Conservation (phyloP, 2,113 vertebrate species). For the Centropristis striata region DNA sequence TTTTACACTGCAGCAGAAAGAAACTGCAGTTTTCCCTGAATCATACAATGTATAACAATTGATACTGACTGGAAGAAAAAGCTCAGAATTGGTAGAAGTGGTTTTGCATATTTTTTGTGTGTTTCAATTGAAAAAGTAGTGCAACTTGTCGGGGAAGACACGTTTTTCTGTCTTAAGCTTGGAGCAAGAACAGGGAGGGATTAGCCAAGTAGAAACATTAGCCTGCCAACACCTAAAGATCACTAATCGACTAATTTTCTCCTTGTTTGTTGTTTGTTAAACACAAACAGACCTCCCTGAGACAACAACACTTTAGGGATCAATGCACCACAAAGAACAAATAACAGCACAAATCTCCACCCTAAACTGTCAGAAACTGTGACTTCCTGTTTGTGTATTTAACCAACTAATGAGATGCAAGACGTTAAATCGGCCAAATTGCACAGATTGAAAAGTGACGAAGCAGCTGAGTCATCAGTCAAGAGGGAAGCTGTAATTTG, state of each 20-base stretch:
- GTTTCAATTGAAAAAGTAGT: too few relatives aligned
- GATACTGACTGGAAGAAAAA: too few relatives aligned
- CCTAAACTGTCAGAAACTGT: background rate
- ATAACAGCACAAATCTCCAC: background rate
- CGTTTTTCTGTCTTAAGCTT: too few relatives aligned
- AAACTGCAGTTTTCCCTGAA: too few relatives aligned
- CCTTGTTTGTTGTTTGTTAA: background rate
- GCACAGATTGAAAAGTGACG: conserved; percentile 21
- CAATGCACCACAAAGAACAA: background rate
- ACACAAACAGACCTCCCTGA: background rate
- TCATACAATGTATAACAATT: too few relatives aligned
- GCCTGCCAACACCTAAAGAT: background rate
- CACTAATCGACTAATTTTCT: background rate
- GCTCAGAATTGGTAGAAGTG: too few relatives aligned
- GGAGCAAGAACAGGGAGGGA: background rate
- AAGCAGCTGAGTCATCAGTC: conserved; percentile 22
- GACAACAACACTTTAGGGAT: background rate
- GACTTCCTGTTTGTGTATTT: background rate
- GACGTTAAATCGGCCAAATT: background rate
- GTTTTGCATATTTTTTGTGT: too few relatives aligned
- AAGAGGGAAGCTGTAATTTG: conserved; percentile 54
- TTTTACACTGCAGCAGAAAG: too few relatives aligned
- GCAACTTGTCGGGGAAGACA: too few relatives aligned
- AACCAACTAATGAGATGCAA: background rate
- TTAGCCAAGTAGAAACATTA: background rate